A percentile compares a stretch with the other conserved stretches of the same genome.
These are phyloP conservation scores for Oxyruncus cristatus DNA, from an alignment of 2,113 vertebrate species.

Conservation along the genomic window DNA sequence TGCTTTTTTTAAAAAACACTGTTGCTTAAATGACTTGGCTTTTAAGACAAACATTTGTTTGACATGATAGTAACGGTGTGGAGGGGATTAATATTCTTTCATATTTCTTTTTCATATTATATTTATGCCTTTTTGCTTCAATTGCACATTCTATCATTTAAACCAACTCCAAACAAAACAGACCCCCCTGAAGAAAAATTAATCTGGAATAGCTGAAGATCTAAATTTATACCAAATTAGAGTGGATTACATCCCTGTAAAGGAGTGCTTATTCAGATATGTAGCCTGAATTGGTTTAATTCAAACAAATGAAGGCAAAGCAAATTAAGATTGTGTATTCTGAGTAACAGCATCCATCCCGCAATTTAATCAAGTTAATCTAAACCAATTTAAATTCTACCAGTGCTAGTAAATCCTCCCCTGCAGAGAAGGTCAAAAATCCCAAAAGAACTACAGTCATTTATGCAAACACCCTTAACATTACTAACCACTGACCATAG, in stretches of 20 bases:
- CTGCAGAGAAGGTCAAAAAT: neutral
- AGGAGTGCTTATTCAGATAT: neutral
- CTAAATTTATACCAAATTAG: neutral
- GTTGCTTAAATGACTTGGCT: neutral
- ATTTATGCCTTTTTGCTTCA: neutral
- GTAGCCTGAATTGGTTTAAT: neutral
- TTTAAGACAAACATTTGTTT: neutral
- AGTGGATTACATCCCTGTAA: neutral
- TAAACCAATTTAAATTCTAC: neutral
- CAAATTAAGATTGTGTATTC: neutral
- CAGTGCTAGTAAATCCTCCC: neutral
- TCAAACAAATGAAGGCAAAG: conserved; percentile 13
- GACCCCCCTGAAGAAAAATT: neutral
- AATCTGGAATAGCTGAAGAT: neutral
- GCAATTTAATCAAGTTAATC: neutral
- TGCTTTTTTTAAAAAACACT: neutral
- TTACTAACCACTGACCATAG: neutral
- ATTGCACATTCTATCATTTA: neutral
- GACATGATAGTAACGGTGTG: accelerated
- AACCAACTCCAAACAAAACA: neutral
- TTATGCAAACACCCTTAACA: neutral
- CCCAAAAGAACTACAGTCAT: neutral
- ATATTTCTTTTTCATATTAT: neutral
- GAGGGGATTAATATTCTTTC: neutral
- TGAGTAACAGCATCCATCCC: neutral